Evolutionary conservation across 2,888 invertebrate species (phyloP).

Genomic region (Sylvicola fuscatus): DNA sequence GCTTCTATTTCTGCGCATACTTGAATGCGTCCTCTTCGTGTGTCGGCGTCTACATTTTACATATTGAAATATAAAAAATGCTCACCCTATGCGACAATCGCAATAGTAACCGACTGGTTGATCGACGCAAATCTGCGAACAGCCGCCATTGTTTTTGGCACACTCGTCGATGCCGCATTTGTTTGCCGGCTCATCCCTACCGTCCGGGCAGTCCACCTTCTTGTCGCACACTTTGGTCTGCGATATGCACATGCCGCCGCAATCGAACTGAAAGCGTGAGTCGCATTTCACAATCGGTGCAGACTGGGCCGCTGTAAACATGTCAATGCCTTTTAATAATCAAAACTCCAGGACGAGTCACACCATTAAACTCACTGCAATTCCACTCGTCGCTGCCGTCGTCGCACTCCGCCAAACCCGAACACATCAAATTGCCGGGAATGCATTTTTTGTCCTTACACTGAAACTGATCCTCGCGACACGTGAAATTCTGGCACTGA

Average conservation of each 20-base stretch:
- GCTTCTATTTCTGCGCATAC: no score
- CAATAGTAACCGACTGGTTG: conserved; percentile 60
- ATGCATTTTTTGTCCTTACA: conserved; percentile 66
- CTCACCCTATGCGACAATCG: conserved; percentile 51
- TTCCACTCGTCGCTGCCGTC: conserved; percentile 74
- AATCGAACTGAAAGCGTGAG: conserved; percentile 54
- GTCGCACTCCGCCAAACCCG: conserved; percentile 58
- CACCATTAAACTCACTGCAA: conserved; percentile 56
- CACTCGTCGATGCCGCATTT: conserved; percentile 67
- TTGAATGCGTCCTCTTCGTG: no score
- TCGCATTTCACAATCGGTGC: no score
- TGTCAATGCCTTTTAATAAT: no score
- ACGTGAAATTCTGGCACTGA: conserved; percentile 48
- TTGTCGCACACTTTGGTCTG: conserved; percentile 64
- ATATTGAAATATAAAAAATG: no score
- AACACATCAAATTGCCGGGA: conserved; percentile 60
- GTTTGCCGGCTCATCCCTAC: conserved; percentile 68
- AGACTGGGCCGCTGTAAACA: no score
- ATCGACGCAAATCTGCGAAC: conserved; percentile 70
- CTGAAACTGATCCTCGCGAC: conserved; percentile 70
- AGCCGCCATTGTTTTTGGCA: conserved; percentile 59
- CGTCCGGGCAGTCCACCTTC: conserved; percentile 67
- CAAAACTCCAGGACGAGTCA: conserved; percentile 41
- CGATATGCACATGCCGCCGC: conserved; percentile 66
- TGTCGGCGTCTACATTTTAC: no score